phyloP scores from a whole-genome alignment of 2,797 vertebrate genomes.

The Sarcoramphus papa region DNA sequence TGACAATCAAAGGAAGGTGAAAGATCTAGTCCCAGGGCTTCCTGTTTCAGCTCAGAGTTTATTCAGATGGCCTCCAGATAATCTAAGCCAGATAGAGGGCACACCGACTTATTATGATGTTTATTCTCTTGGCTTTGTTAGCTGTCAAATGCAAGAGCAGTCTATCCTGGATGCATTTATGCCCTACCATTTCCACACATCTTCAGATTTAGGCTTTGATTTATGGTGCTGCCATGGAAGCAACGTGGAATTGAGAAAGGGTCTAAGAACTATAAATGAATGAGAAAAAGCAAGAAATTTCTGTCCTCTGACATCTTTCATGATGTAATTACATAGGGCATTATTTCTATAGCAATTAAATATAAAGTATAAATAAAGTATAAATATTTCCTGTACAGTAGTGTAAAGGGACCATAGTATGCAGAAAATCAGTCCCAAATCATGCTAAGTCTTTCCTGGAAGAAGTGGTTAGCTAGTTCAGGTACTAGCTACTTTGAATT shows the following conservation, averaged over 20 bases:
- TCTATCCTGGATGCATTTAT: background rate
- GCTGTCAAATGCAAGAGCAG: background rate
- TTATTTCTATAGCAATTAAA: background rate
- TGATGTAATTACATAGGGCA: background rate
- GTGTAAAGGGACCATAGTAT: background rate
- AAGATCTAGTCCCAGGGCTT: constrained; percentile 74
- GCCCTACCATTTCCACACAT: background rate
- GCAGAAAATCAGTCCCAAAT: background rate
- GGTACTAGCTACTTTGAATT: background rate
- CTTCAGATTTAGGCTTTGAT: background rate
- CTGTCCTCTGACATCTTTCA: background rate
- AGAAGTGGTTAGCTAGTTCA: background rate
- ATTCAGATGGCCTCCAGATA: constrained; percentile 67
- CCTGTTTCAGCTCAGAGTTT: constrained; percentile 67
- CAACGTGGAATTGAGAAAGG: background rate
- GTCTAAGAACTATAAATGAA: background rate
- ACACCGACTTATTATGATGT: background rate
- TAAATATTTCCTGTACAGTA: background rate
- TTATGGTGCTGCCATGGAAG: background rate
- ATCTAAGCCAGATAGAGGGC: constrained; percentile 8
- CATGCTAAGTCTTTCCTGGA: background rate
- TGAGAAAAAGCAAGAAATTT: background rate
- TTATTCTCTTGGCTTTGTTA: constrained; percentile 23
- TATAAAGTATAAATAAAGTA: too few relatives aligned
- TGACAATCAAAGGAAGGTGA: constrained; percentile 80